These are phyloP conservation scores for Enteromius argenteus DNA, from an alignment of 2,797 vertebrate species.

Conservation along the genomic window DNA sequence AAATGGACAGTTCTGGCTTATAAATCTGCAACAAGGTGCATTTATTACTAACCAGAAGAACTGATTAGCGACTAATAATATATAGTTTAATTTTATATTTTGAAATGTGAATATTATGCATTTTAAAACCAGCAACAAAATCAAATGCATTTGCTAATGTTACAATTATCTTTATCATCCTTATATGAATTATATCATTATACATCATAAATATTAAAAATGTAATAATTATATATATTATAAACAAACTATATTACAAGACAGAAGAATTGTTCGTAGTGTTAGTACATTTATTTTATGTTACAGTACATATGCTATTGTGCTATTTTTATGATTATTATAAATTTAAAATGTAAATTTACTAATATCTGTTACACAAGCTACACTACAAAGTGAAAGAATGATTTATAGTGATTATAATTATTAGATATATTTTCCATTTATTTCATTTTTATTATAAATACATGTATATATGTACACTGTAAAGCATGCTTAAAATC, in stretches of 20 bases:
- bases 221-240: neutral
- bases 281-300: neutral
- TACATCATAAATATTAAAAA: neutral
- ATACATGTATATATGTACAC: too few species aligned
- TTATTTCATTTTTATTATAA: neutral
- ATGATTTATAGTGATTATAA: neutral
- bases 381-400: neutral
- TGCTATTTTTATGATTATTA: neutral
- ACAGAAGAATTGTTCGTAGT: neutral
- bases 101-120: too few species aligned
- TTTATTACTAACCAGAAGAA: neutral
- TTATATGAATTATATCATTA: neutral
- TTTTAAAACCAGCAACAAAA: neutral
- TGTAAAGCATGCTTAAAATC: neutral
- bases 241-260: neutral
- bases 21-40: neutral
- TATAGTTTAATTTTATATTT: neutral
- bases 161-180: neutral
- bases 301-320: neutral
- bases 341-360: neutral
- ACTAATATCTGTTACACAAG: neutral
- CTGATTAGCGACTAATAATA: neutral
- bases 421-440: neutral
- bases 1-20: neutral
- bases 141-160: neutral